Base-by-base conservation (phyloP, 1,140 invertebrate species). In the Ceratina japonica region DNA sequence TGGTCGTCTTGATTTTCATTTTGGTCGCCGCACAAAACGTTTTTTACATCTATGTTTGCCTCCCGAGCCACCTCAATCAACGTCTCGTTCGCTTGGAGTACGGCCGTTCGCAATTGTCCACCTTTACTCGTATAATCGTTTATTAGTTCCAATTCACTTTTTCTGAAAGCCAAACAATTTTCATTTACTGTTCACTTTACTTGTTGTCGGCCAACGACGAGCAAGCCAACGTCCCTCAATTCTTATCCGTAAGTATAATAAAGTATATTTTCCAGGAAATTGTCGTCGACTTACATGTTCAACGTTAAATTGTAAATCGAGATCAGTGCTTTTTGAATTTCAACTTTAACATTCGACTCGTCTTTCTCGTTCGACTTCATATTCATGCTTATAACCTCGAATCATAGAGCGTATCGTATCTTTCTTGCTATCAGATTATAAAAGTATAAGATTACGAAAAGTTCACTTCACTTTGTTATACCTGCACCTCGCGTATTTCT, bases 221-320 rank as follows among this genome's bases (percentile, higher is more conserved):
- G 37, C 37, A 10, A 44, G 37, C 37, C 10, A 1, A 4, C 27
- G 1, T 31, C 27, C 1, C 27, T 31, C 4, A 31, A 31, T 31
- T 31, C 4, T 31, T 31, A 31, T 31, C n/a, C n/a, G n/a, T n/a
- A n/a, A n/a, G n/a, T n/a, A n/a, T n/a, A n/a, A n/a, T n/a, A n/a
- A n/a, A n/a, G n/a, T n/a, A n/a, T n/a, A n/a, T n/a, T 22, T 24
- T 62, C 51, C 12, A 1, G 15, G 37, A n/a, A n/a, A 18, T 10
- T 15, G 51, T 22, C 4, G 62, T 16, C 70, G n/a, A n/a, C 54
- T 90, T 87, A 90, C 90, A 90, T 86, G 70, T 87, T 86, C 20
- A 58, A 22, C 37, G 80, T 75, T 24, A 87, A 51, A 3, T 83
- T 61, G 31, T 87, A 76, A 64, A 91, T 90, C 20, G 76, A 27